A percentile compares a stretch with the other conserved stretches of the same genome.
phyloP scores from a whole-genome alignment of 2,113 vertebrate genomes.

The cat (Felis catus) region F.catus_Fca126_mat1.0 CM031427.1:5802001-5802500 shows the following conservation, averaged over 20 bases:
- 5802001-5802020: not conserved
- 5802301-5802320: not conserved
- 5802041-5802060: not conserved
- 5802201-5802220: not conserved
- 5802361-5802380: not conserved
- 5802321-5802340: not conserved
- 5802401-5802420: not conserved
- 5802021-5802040: not conserved
- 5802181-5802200: not conserved
- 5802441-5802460: not conserved
- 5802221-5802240: not conserved
- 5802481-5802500: not conserved
- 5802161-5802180: not conserved
- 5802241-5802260: not conserved
- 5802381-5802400: not conserved
- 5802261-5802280: not conserved
- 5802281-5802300: accelerated
- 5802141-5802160: not conserved
- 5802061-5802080: not conserved
- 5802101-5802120: not conserved
- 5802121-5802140: not conserved
- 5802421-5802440: not conserved
- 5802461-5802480: conserved; percentile 37
- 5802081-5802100: not conserved
- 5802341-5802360: not conserved